Percentiles rank a stretch among this genome's conserved stretches.
These are phyloP conservation scores for Harpagifer antarcticus DNA, from an alignment of 2,797 vertebrate genomes.

Conservation along the genomic window DNA sequence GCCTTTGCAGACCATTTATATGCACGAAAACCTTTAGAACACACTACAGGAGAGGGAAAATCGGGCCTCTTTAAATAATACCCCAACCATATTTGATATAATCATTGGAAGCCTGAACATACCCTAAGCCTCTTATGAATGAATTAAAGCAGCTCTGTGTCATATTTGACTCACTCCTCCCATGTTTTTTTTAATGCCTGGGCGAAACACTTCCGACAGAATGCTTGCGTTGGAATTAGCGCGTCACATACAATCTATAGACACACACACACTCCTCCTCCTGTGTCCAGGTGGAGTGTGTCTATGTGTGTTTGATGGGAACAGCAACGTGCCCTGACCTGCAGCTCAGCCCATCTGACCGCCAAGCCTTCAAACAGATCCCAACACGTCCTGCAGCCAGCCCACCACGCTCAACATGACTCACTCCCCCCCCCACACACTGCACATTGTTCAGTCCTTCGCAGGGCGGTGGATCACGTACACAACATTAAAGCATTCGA, in stretches of 20 bases:
- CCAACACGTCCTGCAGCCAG: conserved; percentile 59
- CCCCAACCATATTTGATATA: not conserved
- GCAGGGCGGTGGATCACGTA: not conserved
- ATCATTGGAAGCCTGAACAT: not conserved
- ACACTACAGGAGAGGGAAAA: no score
- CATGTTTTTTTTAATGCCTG: not conserved
- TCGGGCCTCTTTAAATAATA: no score
- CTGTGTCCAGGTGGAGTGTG: conserved; percentile 34
- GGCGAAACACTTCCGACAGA: not conserved
- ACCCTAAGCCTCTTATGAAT: not conserved
- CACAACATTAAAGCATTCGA: not conserved
- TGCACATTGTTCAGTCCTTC: conserved; percentile 23
- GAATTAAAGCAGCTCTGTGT: not conserved
- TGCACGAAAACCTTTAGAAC: no score
- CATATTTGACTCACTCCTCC: not conserved
- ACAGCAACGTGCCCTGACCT: conserved; percentile 52
- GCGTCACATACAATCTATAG: conserved; percentile 23
- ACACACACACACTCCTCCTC: not conserved
- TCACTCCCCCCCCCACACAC: conserved; percentile 9
- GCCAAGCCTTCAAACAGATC: conserved; percentile 60
- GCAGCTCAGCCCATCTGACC: conserved; percentile 53
- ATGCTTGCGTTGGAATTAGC: not conserved
- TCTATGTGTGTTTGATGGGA: conserved; percentile 41
- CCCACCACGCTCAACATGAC: conserved; percentile 36
- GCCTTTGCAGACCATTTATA: no score